Base-by-base conservation (phyloP, 1,140 invertebrate genomes). In the Bombus vancouverensis region DNA sequence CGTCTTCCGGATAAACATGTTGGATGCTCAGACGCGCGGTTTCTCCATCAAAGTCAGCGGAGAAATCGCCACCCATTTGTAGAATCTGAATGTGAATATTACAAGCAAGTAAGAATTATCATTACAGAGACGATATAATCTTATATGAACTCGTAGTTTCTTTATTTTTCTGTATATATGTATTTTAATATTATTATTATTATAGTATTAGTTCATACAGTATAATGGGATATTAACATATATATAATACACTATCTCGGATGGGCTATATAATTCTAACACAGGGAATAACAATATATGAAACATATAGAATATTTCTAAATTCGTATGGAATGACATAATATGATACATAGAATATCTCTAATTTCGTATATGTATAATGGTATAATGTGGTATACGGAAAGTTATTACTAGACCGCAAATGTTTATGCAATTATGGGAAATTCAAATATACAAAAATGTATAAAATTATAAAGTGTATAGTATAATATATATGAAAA, bases 1-100 rank as follows among this genome's bases (percentile, higher is more conserved):
- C 97, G 93, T 99, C 98, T 92, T 98, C 98, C 1, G 98, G 97
- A 89, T 97, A 97, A 32, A 98, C 97, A 80, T 97, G 96, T 18
- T 96, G 96, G 89, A 99, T 98, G 81, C 95, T 96, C 42, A 98
- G 94, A 34, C 96, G 96, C 3, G 97, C 97, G 1, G 95, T 96
- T 42, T 96, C 96, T 1, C 96, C 97, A 79, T 97, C 96, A 90
- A 96, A 97, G 34, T 96, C 96, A 44, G 96, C 95, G 59, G 96
- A 95, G 89, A 98, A 97, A 91, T 97, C 97, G 28, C 96, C 96
- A 71, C 96, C 96, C 75, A 98, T 96, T 22, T 96, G 95, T 53
- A 98, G 90, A 76, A 97, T 93, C 96, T 97, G 28, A 10, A 62
- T 37, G n/a, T 25, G 8, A 8, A 44, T 15, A 28, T 39, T 59